Evolutionary conservation across 2,888 invertebrate genomes (phyloP).

Genomic region (Charanyca ferruginea): DNA sequence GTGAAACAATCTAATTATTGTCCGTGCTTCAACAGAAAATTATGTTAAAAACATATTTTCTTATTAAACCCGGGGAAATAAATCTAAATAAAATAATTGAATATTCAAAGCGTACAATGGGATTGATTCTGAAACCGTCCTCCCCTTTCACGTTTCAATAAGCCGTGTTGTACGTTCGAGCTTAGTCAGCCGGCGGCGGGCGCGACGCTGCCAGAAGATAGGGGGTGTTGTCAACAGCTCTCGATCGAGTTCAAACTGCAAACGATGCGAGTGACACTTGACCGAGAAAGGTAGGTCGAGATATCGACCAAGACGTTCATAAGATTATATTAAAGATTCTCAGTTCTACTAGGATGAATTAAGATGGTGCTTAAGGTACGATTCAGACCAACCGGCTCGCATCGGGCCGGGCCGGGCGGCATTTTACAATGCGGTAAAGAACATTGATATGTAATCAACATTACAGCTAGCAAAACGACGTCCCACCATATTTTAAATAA

Average conservation of each 20-base stretch:
- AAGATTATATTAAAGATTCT: conserved; percentile 19
- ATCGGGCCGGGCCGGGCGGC: too few species aligned
- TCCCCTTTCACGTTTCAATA: conserved; percentile 19
- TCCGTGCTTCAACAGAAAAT: too few species aligned
- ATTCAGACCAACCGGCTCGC: too few species aligned
- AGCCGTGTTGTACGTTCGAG: conserved; percentile 28
- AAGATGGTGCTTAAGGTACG: too few species aligned
- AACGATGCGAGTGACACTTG: conserved; percentile 64
- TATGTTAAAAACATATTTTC: neutral
- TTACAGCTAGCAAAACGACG: too few species aligned
- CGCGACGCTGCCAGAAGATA: conserved; percentile 5
- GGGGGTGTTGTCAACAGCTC: conserved; percentile 30
- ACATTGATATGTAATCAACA: too few species aligned
- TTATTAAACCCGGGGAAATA: neutral
- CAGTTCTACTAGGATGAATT: neutral
- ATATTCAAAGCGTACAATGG: neutral
- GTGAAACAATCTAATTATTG: too few species aligned
- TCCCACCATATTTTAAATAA: too few species aligned
- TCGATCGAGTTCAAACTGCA: conserved; percentile 42
- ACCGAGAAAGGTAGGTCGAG: conserved; percentile 58
- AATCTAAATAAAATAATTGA: neutral
- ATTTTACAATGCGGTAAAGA: too few species aligned
- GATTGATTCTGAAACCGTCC: neutral
- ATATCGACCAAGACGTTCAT: conserved; percentile 15
- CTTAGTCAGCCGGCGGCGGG: neutral